Base-by-base conservation (phyloP, 2,888 invertebrate genomes). In the Morinoia aosen region DNA sequence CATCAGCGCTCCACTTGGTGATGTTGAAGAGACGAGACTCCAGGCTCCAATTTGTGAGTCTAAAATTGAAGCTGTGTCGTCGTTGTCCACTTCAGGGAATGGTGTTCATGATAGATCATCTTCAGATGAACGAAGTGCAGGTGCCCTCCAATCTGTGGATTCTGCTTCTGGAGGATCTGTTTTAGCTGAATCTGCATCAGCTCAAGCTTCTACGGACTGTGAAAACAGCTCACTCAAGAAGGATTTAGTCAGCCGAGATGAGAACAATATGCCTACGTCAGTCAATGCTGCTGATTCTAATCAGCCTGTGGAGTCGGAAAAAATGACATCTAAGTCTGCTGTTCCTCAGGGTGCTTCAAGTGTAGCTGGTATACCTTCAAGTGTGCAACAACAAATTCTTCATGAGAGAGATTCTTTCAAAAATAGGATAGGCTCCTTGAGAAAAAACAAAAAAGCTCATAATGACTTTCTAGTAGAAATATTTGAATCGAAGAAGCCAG, bases 401-500 rank as follows among this genome's bases (percentile, higher is more conserved):
- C 95, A 61, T 33, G 95, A 95, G n/a, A 48, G 95, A 64, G 64
- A 40, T 57, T 95, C 64, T 64, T 64, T 95, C 58, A 61, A 56
- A 33, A 95, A 95, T 39, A 58, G 95, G 61, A 95, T 95, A n/a
- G 95, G 95, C 7, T 95, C 95, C 19, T 40, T 95, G 11, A 39
- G 95, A 48, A 95, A 95, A 39, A 95, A 33, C 40, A 95, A 95
- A n/a, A 64, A 64, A 61, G 64, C 64, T 48, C 39, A 95, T 4
- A 61, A 95, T 10, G 95, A 95, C 11, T 95, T 95, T 19, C 25
- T 39, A 33, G 64, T 95, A 10, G 95, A 95, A 95, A 95, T 95
- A 61, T 95, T 95, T 64, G 95, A 95, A 48, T 95, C 95, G 39
- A 95, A 95, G 64, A 95, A 95, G 48, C 95, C 95, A n/a, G 25